Conservation (phyloP, 2,113 vertebrate genomes). For the Petromus typicus region DNA sequence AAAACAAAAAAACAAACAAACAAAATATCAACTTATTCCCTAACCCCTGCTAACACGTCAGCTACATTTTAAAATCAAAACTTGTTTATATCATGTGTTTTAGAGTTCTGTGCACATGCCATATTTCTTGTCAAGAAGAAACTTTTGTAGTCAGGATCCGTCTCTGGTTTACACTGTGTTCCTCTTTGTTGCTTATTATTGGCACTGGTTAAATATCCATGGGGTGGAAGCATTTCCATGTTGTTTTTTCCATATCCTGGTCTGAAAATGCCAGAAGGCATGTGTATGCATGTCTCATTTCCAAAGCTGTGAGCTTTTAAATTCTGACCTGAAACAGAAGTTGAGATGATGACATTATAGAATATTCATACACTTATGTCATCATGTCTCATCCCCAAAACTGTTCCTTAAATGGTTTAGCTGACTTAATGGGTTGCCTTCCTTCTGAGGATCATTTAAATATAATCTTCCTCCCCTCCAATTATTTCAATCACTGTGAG, state of each 20-base stretch:
- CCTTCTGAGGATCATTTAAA: constrained; percentile 54
- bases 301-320: neutral
- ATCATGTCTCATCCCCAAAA: neutral
- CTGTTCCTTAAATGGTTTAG: constrained; percentile 35
- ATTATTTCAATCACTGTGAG: constrained; percentile 44
- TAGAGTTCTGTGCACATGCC: accelerated
- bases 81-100: neutral
- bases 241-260: neutral
- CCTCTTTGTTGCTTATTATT: accelerated
- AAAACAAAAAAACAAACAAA: neutral
- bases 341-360: neutral
- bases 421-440: constrained; percentile 33
- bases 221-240: neutral
- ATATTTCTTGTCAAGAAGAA: neutral
- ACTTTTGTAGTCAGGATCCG: accelerated
- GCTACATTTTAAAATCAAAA: neutral
- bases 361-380: neutral
- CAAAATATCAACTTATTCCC: too few species aligned
- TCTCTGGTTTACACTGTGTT: neutral
- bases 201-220: neutral
- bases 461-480: constrained; percentile 59
- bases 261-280: neutral
- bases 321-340: constrained; percentile 46
- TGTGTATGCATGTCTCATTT: accelerated
- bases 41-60: accelerated